Evolutionary conservation across 2,113 vertebrate genomes (phyloP).

Genomic region (Coregonus clupeaformis): DNA sequence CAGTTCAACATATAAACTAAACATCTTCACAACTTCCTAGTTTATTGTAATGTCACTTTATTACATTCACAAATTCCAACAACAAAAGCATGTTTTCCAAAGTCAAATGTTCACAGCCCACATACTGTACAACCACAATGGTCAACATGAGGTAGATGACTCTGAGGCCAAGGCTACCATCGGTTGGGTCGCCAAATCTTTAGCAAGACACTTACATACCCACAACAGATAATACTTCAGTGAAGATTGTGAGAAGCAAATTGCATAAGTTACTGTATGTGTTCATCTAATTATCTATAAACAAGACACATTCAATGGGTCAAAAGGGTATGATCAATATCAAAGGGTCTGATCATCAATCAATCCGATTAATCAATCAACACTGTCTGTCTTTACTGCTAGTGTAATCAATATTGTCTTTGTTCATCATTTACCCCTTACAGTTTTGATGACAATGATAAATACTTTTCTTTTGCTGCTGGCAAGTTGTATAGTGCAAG

Average conservation of each 20-base stretch:
- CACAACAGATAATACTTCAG: conserved; percentile 70
- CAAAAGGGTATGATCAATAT: conserved; percentile 36
- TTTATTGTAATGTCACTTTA: conserved; percentile 58
- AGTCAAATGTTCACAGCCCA: conserved; percentile 63
- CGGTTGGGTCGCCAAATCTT: conserved; percentile 60
- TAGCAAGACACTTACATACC: conserved; percentile 58
- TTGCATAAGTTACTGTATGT: conserved; percentile 79
- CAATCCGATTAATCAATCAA: conserved; percentile 7
- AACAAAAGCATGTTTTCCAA: conserved; percentile 61
- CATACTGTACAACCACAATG: conserved; percentile 46
- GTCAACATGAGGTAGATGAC: conserved; percentile 92
- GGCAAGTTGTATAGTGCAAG: conserved; percentile 70
- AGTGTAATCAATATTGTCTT: conserved; percentile 28
- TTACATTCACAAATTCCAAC: conserved; percentile 74
- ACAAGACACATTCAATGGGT: conserved; percentile 61
- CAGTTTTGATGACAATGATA: conserved; percentile 5
- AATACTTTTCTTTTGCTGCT: conserved; percentile 37
- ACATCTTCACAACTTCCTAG: background rate
- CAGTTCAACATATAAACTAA: too few relatives aligned
- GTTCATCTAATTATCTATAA: conserved; percentile 60
- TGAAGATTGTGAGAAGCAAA: conserved; percentile 83
- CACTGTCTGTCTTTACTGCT: conserved; percentile 19
- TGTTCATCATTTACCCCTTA: conserved; percentile 2
- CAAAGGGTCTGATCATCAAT: conserved; percentile 4
- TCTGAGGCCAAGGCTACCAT: conserved; percentile 82